Conservation (phyloP, 2,888 invertebrate genomes). For the Melanargia galathea region DNA sequence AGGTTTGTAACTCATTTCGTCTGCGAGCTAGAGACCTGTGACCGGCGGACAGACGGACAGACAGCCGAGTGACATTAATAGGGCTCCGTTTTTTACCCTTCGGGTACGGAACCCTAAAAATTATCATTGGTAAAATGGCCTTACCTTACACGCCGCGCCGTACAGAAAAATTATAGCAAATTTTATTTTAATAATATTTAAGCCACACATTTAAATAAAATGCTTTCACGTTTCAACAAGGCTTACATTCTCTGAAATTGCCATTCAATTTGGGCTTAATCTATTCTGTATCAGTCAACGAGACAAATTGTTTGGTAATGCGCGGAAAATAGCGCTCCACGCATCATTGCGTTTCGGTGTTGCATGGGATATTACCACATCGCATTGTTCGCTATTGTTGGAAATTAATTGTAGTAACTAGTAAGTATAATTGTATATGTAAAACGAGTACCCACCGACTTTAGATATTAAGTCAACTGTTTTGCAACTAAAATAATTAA, state of each 20-base stretch:
- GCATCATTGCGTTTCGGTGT: slow-evolving; percentile 38
- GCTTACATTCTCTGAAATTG: slow-evolving; percentile 27
- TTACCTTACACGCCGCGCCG: no score
- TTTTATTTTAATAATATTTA: not conserved
- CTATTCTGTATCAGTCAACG: slow-evolving; percentile 33
- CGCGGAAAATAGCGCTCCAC: slow-evolving; percentile 40
- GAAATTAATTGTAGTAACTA: slow-evolving; percentile 24
- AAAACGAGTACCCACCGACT: not conserved
- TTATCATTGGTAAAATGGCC: no score
- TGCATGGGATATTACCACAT: slow-evolving; percentile 25
- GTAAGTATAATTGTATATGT: not conserved
- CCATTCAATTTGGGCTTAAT: slow-evolving; percentile 31
- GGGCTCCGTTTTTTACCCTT: no score
- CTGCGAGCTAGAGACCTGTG: no score
- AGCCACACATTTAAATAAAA: not conserved
- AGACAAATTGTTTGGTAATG: slow-evolving; percentile 42
- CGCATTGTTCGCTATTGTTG: slow-evolving; percentile 11
- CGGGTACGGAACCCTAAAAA: no score
- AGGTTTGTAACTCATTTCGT: no score
- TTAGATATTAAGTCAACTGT: no score
- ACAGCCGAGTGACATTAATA: no score
- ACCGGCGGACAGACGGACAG: no score
- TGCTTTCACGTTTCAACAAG: slow-evolving; percentile 15
- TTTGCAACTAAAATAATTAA: no score
- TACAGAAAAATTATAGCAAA: not conserved